Base-by-base conservation (phyloP, 2,888 invertebrate species). In the Biston betularia region DNA sequence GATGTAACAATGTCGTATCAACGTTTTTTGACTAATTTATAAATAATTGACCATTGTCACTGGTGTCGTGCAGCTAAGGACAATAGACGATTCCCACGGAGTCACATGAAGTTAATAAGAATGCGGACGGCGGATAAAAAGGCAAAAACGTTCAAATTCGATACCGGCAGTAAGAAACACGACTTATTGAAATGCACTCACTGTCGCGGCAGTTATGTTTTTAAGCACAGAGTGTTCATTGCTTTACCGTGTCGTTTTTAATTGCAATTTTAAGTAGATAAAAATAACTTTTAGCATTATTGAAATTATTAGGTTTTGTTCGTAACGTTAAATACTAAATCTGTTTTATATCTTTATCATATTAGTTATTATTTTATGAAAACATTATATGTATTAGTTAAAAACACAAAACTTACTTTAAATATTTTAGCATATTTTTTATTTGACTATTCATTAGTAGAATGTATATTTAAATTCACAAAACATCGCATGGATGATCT, bases 41-140 rank as follows among this genome's bases (percentile, higher is more conserved):
- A 69, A 69, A 74, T 70, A 70, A 75, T 72, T 75, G 75, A 75
- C 71, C 62, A 75, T 78, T 80, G 77, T 78, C 81, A 78, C 76
- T 73, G 83, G 79, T 88, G 81, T 89, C 85, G 81, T 87, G 79
- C 93, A 93, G 93, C 87, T 75, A 85, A 84, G 85, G 89, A 88
- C 84, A 88, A 78, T 87, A 91, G 84, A 80, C 90, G 93, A 77
- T 80, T 89, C 78, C 90, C 91, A 85, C 94, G 95, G 86, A 95
- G 95, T 94, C 91, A 94, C 90, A 93, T 94, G 95, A 90, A 95
- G 95, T 89, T 95, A 88, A 95, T 95, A 91, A 93, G 95, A 89
- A 95, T 95, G 92, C 94, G 95, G 93, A 94, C 92, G 70, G 79
- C 93, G 78, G 93, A 94, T 90, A 94, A 93, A 93, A 93, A 92